phyloP scores from a whole-genome alignment of 2,113 vertebrate genomes.

The Rhipidura dahli region DNA sequence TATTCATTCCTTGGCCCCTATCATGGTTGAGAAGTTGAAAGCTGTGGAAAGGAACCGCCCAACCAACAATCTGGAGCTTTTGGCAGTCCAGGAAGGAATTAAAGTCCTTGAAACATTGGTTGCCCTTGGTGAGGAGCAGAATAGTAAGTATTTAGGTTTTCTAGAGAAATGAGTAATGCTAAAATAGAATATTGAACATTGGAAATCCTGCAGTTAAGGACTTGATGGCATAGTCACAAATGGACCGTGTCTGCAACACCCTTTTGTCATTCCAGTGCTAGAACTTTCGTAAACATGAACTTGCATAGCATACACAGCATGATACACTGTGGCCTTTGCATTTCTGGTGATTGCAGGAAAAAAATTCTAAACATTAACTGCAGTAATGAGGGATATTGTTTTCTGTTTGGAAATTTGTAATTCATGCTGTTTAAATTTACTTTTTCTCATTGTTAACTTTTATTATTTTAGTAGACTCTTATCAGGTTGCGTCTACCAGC shows the following conservation, averaged over 20 bases:
- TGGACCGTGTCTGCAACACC: background rate
- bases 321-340: background rate
- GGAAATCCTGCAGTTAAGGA: background rate
- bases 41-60: constrained; percentile 86
- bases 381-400: background rate
- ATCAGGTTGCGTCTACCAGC: background rate
- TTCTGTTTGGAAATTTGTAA: background rate
- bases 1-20: constrained; percentile 91
- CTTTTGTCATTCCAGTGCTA: background rate
- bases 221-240: background rate
- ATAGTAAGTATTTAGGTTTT: constrained; percentile 83
- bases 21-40: constrained; percentile 94
- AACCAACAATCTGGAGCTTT: constrained; percentile 79
- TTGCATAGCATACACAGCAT: background rate
- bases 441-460: background rate
- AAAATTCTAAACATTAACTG: background rate
- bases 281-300: background rate
- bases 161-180: background rate
- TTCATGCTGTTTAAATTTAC: background rate
- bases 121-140: constrained; percentile 92
- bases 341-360: background rate
- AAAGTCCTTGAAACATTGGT: constrained; percentile 93
- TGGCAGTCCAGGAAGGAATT: constrained; percentile 94
- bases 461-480: background rate
- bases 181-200: background rate